These are phyloP conservation scores for Melanostoma scalare DNA, from an alignment of 2,888 invertebrate species.

Conservation along the genomic window DNA sequence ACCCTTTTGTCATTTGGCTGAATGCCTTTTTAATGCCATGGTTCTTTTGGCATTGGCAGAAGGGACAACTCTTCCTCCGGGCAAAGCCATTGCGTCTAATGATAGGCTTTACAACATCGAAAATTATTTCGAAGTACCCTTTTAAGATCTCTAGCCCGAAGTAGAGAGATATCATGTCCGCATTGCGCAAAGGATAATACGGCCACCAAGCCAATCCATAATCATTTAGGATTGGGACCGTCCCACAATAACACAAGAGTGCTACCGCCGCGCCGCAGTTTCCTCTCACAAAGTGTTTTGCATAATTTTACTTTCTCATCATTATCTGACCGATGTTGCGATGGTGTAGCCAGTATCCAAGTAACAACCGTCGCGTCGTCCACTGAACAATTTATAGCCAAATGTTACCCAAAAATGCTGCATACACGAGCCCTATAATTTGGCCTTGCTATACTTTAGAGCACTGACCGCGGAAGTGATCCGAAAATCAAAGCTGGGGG, in stretches of 20 bases:
- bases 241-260: slow-evolving; percentile 33
- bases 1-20: slow-evolving; percentile 3
- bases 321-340: too few relatives aligned
- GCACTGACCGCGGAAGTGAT: slow-evolving; percentile 41
- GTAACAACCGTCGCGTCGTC: slow-evolving; percentile 3
- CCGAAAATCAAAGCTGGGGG: slow-evolving; percentile 54
- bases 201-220: slow-evolving; percentile 36
- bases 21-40: slow-evolving; percentile 4
- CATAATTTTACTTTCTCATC: slow-evolving; percentile 41
- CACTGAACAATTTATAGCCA: slow-evolving; percentile 45
- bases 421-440: slow-evolving; percentile 55
- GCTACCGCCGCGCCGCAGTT: slow-evolving; percentile 27
- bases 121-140: slow-evolving; percentile 46
- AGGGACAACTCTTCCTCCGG: background rate
- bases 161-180: slow-evolving; percentile 13
- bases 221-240: slow-evolving; percentile 29
- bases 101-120: slow-evolving; percentile 25
- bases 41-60: background rate
- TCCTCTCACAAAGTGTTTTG: slow-evolving; percentile 30
- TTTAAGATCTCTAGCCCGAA: slow-evolving; percentile 34
- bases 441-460: slow-evolving; percentile 7
- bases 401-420: slow-evolving; percentile 42
- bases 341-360: background rate
- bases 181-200: slow-evolving; percentile 38
- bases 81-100: slow-evolving; percentile 13